Percentiles rank a stretch among this genome's conserved stretches.
Conservation (phyloP, 2,888 invertebrate genomes). For the Carterocephalus palaemon region DNA sequence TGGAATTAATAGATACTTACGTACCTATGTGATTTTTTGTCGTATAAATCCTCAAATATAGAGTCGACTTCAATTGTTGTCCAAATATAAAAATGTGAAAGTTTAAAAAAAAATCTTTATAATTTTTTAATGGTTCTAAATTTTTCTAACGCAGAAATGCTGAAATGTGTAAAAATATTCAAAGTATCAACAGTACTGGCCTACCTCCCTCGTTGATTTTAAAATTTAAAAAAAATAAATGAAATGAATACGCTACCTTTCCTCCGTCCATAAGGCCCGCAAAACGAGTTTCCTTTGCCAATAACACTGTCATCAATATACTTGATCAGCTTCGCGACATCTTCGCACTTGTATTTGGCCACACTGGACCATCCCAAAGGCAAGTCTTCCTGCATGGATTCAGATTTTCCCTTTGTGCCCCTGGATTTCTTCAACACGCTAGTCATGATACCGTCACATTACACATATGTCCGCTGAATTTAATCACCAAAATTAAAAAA, state of each 20-base stretch:
- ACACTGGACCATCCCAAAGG: conserved; percentile 60
- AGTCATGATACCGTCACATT: conserved; percentile 68
- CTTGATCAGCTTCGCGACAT: conserved; percentile 84
- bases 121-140: no score
- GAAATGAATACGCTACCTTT: conserved; percentile 81
- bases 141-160: no score
- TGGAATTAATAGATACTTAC: no score
- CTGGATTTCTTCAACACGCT: conserved; percentile 75
- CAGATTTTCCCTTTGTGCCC: conserved; percentile 73
- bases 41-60: no score
- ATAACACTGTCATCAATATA: conserved; percentile 90
- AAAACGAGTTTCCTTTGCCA: conserved; percentile 88
- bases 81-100: no score
- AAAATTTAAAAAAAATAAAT: not conserved
- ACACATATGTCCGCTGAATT: conserved; percentile 43
- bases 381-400: conserved; percentile 75
- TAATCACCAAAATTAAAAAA: conserved; percentile 11
- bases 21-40: no score
- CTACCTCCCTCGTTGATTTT: conserved; percentile 3
- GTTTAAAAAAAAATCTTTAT: no score
- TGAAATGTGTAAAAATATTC: no score
- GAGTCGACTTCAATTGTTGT: no score
- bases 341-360: conserved; percentile 80
- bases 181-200: no score
- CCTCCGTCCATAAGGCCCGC: conserved; percentile 89